A percentile compares a stretch with the other conserved stretches of the same genome.
phyloP scores from a whole-genome alignment of 1,140 invertebrate species.

The Tetramorium parvispinum region DNA sequence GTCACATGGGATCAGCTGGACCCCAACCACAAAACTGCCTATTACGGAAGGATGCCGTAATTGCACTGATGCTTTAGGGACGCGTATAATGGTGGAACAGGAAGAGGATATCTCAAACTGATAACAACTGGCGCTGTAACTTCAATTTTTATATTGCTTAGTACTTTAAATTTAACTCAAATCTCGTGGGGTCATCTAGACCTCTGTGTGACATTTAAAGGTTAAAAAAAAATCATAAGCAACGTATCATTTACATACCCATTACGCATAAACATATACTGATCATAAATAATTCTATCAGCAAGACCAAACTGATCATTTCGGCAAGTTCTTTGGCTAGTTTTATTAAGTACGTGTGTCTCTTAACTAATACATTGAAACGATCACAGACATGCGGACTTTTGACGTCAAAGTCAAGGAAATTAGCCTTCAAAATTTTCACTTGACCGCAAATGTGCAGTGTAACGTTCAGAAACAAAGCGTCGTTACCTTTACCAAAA shows the following conservation, averaged over 20 bases:
- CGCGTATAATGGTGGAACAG: no score
- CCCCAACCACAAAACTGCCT: no score
- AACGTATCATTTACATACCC: slow-evolving; percentile 27
- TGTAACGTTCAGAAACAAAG: slow-evolving; percentile 32
- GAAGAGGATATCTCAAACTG: no score
- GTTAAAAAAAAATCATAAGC: neutral
- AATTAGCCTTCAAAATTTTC: slow-evolving; percentile 40
- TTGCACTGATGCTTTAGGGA: no score
- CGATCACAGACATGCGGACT: neutral
- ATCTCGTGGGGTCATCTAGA: no score
- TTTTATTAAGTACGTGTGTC: slow-evolving; percentile 39
- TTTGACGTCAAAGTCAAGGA: neutral
- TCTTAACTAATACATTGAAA: neutral
- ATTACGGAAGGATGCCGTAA: no score
- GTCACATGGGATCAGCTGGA: no score
- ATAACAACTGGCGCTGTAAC: no score
- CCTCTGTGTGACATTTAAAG: no score
- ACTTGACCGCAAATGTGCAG: slow-evolving; percentile 62
- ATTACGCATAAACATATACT: slow-evolving; percentile 47
- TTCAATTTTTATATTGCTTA: no score
- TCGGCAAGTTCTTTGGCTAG: slow-evolving; percentile 22
- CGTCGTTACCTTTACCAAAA: slow-evolving; percentile 57
- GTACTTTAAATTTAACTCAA: no score
- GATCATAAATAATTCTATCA: slow-evolving; percentile 49
- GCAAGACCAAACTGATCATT: slow-evolving; percentile 27